Percentiles rank a stretch among this genome's conserved stretches.
Conservation (phyloP, 2,888 invertebrate genomes). For the Erebia epiphron region DNA sequence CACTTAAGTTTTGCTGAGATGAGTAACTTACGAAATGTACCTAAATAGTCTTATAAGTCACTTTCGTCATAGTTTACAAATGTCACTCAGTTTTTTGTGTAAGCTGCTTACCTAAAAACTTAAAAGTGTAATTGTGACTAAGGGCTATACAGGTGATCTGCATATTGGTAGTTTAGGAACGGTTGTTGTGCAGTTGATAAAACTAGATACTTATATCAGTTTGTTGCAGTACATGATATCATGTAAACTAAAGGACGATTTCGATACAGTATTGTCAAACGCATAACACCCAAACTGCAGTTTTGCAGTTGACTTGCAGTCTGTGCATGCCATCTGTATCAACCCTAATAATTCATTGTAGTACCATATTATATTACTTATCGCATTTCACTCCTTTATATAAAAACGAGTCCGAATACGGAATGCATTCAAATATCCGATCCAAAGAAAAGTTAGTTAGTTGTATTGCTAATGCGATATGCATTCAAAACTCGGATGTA, state of each 20-base stretch:
- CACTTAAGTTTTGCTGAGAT: no score
- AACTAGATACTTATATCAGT: no score
- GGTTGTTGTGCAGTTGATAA: neutral
- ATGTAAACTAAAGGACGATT: neutral
- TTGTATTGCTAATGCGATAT: neutral
- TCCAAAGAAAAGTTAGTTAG: no score
- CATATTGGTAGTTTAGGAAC: neutral
- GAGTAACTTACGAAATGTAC: no score
- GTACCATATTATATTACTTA: conserved; percentile 28
- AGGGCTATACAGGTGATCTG: neutral
- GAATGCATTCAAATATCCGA: neutral
- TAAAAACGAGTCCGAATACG: conserved; percentile 15
- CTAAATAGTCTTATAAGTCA: no score
- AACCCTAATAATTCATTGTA: conserved; percentile 49
- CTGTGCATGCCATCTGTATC: neutral
- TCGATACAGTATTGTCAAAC: neutral
- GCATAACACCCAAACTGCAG: neutral
- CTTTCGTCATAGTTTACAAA: no score
- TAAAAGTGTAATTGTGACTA: conserved; percentile 43
- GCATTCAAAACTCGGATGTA: conserved; percentile 3
- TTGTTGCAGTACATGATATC: no score
- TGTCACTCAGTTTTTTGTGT: no score
- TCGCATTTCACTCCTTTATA: conserved; percentile 26
- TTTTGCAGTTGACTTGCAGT: no score
- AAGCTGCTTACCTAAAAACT: conserved; percentile 24